Percentiles rank a stretch among this genome's conserved stretches.
These are phyloP conservation scores for Crocidura indochinensis DNA, from an alignment of 2,797 vertebrate species.

Conservation along the genomic window DNA sequence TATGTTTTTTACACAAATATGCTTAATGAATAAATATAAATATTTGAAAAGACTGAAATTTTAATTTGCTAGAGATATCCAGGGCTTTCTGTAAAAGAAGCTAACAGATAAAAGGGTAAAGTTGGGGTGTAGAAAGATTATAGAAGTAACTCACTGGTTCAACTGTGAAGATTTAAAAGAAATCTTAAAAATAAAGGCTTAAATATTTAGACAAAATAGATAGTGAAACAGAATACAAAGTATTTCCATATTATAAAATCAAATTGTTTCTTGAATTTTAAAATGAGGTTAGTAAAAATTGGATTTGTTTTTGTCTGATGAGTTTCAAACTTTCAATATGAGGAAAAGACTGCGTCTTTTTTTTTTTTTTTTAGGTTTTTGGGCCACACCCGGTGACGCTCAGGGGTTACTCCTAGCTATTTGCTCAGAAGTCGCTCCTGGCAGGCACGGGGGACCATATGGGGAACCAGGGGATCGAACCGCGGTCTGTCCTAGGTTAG, in stretches of 20 bases:
- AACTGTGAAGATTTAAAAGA: not conserved
- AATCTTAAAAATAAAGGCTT: not conserved
- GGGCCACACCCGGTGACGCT: no score
- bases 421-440: no score
- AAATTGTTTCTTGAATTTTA: not conserved
- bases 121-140: not conserved
- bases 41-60: not conserved
- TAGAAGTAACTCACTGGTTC: not conserved
- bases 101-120: not conserved
- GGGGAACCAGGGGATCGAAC: no score
- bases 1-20: not conserved
- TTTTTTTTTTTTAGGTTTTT: no score
- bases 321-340: not conserved
- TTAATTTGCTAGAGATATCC: not conserved
- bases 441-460: no score
- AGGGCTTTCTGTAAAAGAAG: not conserved
- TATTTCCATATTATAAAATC: not conserved
- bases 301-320: slow-evolving; percentile 9
- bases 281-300: not conserved
- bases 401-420: no score
- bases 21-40: not conserved
- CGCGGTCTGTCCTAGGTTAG: no score
- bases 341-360: not conserved
- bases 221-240: not conserved
- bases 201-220: not conserved